A percentile compares a stretch with the other conserved stretches of the same genome.
Conservation (phyloP, 2,888 invertebrate genomes). For the Odontothrips loti region DNA sequence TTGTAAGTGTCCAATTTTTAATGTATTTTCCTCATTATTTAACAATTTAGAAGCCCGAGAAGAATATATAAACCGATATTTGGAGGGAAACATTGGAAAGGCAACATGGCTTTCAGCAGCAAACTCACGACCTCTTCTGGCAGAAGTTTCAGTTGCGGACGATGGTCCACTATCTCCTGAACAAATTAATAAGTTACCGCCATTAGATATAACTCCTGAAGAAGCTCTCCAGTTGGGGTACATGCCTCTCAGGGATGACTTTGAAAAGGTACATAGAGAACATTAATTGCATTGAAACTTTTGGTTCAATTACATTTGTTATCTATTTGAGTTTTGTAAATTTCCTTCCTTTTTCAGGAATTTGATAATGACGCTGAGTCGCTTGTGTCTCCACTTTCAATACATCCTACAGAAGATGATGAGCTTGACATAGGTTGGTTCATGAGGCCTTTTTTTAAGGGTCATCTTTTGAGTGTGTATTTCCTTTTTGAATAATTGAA, state of each 20-base stretch:
- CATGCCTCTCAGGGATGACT: slow-evolving; percentile 93
- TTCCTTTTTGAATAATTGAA: slow-evolving; percentile 16
- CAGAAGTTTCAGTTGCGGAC: slow-evolving; percentile 70
- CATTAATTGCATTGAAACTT: neutral
- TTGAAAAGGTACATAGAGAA: slow-evolving; percentile 67
- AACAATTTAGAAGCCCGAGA: slow-evolving; percentile 38
- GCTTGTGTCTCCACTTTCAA: slow-evolving; percentile 75
- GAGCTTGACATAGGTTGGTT: slow-evolving; percentile 75
- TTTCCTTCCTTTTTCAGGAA: slow-evolving; percentile 59
- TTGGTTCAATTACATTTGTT: neutral
- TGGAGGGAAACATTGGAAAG: slow-evolving; percentile 85
- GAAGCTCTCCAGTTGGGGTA: slow-evolving; percentile 87
- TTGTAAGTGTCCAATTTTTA: neutral
- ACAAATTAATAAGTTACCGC: slow-evolving; percentile 54
- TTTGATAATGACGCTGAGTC: slow-evolving; percentile 89
- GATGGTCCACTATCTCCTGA: slow-evolving; percentile 71
- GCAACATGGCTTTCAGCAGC: slow-evolving; percentile 75
- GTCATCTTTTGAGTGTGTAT: neutral
- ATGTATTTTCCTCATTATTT: neutral
- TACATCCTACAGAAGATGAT: slow-evolving; percentile 78
- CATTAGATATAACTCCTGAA: slow-evolving; percentile 73
- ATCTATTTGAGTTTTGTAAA: neutral
- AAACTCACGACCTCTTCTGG: slow-evolving; percentile 62
- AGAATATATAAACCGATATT: slow-evolving; percentile 59
- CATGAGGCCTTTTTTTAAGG: slow-evolving; percentile 28